A percentile compares a stretch with the other conserved stretches of the same genome.
Conservation (phyloP, 2,888 invertebrate genomes). For the Camponotus fellah region DNA sequence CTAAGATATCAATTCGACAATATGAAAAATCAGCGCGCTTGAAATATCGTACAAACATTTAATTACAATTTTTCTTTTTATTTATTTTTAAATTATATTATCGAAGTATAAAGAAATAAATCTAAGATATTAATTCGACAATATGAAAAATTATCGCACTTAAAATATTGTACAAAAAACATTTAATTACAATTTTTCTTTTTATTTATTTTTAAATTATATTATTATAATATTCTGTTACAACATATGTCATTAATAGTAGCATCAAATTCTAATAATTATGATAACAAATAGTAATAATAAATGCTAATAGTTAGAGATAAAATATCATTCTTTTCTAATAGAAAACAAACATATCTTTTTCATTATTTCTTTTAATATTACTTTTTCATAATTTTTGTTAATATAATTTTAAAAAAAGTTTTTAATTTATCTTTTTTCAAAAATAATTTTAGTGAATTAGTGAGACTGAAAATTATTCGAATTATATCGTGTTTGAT, state of each 20-base stretch:
- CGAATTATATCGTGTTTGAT: too few species aligned
- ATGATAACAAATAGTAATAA: not conserved
- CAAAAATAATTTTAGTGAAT: too few species aligned
- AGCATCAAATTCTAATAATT: not conserved
- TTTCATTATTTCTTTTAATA: too few species aligned
- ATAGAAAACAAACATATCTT: too few species aligned
- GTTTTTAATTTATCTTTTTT: too few species aligned
- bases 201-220: not conserved
- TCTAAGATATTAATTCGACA: not conserved
- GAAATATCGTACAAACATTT: not conserved
- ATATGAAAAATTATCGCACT: not conserved
- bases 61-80: not conserved
- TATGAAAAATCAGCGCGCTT: not conserved
- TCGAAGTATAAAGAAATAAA: not conserved
- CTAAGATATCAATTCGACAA: constrained; percentile 5
- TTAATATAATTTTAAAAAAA: too few species aligned
- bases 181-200: not conserved
- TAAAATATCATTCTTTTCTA: too few species aligned
- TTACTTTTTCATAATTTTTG: too few species aligned
- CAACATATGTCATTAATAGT: not conserved
- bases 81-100: not conserved
- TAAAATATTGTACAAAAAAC: not conserved
- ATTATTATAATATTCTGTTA: not conserved
- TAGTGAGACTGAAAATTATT: too few species aligned
- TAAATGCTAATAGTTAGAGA: too few species aligned